phyloP scores from a whole-genome alignment of 23 tunicate species.

The Halocynthia aurantium region DNA sequence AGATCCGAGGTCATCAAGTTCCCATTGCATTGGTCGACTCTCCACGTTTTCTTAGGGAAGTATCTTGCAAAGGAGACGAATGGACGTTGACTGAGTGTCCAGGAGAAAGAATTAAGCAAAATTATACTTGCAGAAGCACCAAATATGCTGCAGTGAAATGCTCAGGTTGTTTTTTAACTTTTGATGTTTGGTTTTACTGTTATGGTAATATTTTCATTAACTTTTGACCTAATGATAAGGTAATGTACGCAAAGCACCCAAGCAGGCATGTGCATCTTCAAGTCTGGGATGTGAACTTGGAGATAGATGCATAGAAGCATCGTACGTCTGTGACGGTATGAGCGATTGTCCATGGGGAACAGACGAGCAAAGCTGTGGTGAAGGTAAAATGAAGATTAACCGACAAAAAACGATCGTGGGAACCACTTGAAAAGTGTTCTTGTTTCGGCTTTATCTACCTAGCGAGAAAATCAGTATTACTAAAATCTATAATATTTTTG shows the following conservation, averaged over 20 bases:
- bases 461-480: too few species aligned
- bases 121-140: conserved; percentile 18
- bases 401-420: too few species aligned
- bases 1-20: neutral
- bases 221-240: too few species aligned
- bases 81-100: conserved; percentile 31
- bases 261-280: conserved; percentile 8
- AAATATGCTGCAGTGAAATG: conserved; percentile 56
- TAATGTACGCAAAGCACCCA: too few species aligned
- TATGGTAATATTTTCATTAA: too few species aligned
- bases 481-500: too few species aligned
- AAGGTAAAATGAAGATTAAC: neutral
- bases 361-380: conserved; percentile 66
- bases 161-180: conserved; percentile 18
- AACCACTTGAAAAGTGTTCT: too few species aligned
- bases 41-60: conserved; percentile 13
- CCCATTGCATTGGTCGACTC: conserved; percentile 15
- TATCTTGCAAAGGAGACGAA: conserved; percentile 46
- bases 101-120: conserved; percentile 25
- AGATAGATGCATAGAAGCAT: conserved; percentile 34
- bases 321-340: conserved; percentile 69
- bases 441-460: too few species aligned
- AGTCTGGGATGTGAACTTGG: conserved; percentile 30
- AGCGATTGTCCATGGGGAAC: conserved; percentile 95
- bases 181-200: too few species aligned